Base-by-base conservation (phyloP, 2,888 invertebrate species). In the Eudemis profundana region DNA sequence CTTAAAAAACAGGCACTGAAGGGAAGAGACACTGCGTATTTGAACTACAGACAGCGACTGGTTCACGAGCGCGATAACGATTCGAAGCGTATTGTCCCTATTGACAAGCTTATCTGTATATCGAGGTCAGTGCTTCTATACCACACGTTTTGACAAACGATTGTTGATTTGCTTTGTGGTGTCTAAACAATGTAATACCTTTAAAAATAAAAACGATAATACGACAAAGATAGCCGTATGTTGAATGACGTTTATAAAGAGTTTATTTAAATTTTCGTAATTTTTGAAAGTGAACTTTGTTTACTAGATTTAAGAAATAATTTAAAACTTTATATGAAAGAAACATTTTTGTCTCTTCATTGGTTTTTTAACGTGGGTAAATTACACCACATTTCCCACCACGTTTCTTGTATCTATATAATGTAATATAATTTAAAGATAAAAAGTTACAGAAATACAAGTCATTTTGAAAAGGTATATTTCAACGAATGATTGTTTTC, bases 121-220 rank as follows among this genome's bases (percentile, higher is more conserved):
- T 42, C 27, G 15, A 44, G 44, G 17, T 56, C 19, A 23, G n/a
- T 17, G 38, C 19, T 29, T 54, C 27, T 12, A 17, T 42, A 56
- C 27, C 33, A 33, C 33, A 33, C 2, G 8, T 33, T 29, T 15
- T 56, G 40, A 40, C 12, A 42, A 54, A 21, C n/a, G 54, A 54
- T 27, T 42, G 27, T 27, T 27, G 42, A 54, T 54, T 53, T 21
- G 19, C 51, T 51, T 38, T 38, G 51, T 38, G 12, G 21, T 21
- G 12, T 4, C 21, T 46, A 42, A 17, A 46, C 10, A 15, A 8
- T 8, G 5, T 15, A 15, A 15, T 15, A 15, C 17, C 4, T 17
- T 4, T 44, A 44, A 44, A 8, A 44, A 19, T n/a, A 17, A 4
- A 17, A 10, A 19, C 17, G 17, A 10, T 8, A 10, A 17, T 15